These are phyloP conservation scores for Pangasius krempfi DNA, from an alignment of 2,797 vertebrate species.

Conservation along the genomic window DNA sequence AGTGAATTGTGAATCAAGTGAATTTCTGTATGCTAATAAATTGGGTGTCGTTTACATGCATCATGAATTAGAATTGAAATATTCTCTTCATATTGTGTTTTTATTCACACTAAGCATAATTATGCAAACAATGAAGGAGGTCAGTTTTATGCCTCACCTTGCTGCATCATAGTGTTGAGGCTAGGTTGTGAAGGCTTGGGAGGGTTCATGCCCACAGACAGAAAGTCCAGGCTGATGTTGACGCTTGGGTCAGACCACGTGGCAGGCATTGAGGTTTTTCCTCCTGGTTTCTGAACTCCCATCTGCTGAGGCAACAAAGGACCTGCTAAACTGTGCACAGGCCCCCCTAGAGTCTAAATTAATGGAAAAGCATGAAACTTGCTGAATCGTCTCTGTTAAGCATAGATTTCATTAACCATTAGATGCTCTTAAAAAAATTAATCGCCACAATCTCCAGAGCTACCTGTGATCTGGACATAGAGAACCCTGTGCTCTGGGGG, in stretches of 20 bases:
- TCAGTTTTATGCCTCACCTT: conserved; percentile 76
- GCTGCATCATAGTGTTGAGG: conserved; percentile 94
- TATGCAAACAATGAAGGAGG: neutral
- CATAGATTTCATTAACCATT: neutral
- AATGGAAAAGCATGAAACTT: neutral
- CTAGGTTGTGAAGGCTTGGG: conserved; percentile 91
- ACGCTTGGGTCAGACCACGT: conserved; percentile 98
- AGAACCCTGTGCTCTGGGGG: conserved; percentile 72
- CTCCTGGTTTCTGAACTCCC: conserved; percentile 84
- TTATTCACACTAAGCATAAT: neutral
- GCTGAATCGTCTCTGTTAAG: neutral
- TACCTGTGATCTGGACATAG: conserved; percentile 85
- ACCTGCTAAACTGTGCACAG: conserved; percentile 81
- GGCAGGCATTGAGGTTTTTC: conserved; percentile 84
- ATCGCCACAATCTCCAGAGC: neutral
- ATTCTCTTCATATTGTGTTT: neutral
- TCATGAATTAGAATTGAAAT: neutral
- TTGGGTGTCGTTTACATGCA: neutral
- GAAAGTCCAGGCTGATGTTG: conserved; percentile 98
- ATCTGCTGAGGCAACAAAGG: conserved; percentile 72
- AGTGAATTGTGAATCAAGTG: neutral
- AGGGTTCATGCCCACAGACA: conserved; percentile 90
- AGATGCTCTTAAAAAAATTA: neutral
- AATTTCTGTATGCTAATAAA: neutral
- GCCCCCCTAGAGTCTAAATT: conserved; percentile 69